These are phyloP conservation scores for Montipora cactus DNA, from an alignment of 64 coral and sea anemone genomes.

Conservation along the genomic window DNA sequence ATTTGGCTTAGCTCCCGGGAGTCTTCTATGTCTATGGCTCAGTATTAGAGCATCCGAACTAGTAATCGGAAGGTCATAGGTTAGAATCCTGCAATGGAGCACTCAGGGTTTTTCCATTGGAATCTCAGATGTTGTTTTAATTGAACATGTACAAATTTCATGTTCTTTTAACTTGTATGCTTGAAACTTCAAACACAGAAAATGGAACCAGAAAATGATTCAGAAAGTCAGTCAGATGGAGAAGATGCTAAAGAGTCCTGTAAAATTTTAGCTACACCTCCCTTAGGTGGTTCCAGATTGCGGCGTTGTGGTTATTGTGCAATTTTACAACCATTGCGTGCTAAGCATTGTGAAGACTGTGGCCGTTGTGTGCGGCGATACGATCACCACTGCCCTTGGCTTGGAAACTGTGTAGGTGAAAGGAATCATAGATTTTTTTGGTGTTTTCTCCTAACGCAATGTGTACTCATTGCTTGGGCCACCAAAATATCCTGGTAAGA, in stretches of 20 bases:
- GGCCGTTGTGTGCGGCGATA: slow-evolving; percentile 95
- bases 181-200: slow-evolving; percentile 50
- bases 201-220: slow-evolving; percentile 34
- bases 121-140: too few species aligned
- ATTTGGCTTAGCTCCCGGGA: too few species aligned
- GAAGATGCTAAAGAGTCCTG: slow-evolving; percentile 89
- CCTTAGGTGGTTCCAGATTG: slow-evolving; percentile 84
- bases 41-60: too few species aligned
- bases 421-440: slow-evolving; percentile 99
- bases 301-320: slow-evolving; percentile 96
- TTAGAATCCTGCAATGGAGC: too few species aligned
- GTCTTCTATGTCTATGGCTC: too few species aligned
- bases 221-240: slow-evolving; percentile 74
- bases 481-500: slow-evolving; percentile 88
- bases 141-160: too few species aligned
- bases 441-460: slow-evolving; percentile 88
- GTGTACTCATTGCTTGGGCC: slow-evolving; percentile 81
- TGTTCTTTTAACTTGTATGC: too few species aligned
- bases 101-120: too few species aligned
- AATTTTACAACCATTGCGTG: slow-evolving; percentile 89
- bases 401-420: slow-evolving; percentile 98
- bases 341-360: slow-evolving; percentile 99
- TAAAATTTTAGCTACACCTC: slow-evolving; percentile 88
- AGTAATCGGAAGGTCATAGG: too few species aligned
- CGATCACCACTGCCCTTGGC: slow-evolving; percentile 99